Evolutionary conservation across 2,888 invertebrate species (phyloP).

Genomic region (Lasioglossum oenotherae): DNA sequence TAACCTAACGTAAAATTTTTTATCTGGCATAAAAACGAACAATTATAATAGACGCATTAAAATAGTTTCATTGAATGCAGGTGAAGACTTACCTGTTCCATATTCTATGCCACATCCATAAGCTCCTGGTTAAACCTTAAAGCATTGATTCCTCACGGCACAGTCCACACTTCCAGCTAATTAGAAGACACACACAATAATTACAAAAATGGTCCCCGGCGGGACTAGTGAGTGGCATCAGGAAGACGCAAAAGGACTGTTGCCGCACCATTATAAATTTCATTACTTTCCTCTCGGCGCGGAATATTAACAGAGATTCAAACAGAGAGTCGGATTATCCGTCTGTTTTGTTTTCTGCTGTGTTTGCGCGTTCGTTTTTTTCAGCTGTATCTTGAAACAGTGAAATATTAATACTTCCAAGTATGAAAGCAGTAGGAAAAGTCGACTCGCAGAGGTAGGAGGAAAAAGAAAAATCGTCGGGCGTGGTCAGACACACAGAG

Average conservation of each 20-base stretch:
- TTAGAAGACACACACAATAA: neutral
- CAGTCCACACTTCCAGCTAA: neutral
- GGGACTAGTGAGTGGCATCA: neutral
- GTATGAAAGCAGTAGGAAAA: neutral
- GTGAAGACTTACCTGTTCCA: neutral
- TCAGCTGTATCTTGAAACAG: neutral
- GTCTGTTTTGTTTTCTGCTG: neutral
- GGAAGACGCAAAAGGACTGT: neutral
- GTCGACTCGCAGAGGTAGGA: neutral
- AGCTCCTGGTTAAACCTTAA: neutral
- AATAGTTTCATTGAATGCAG: neutral
- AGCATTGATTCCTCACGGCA: neutral
- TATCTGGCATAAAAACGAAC: too few relatives aligned
- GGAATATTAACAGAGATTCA: conserved; percentile 8
- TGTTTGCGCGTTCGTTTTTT: neutral
- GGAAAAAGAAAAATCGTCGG: neutral
- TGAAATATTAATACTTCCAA: conserved; percentile 4
- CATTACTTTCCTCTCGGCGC: neutral
- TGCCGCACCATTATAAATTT: neutral
- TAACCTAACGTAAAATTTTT: too few relatives aligned
- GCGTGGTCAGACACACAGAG: neutral
- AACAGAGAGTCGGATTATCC: neutral
- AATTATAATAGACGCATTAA: too few relatives aligned
- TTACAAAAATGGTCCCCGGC: neutral
- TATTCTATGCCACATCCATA: neutral